Percentiles rank a stretch among this genome's conserved stretches.
Conservation (phyloP, 2,888 invertebrate species). For the Macrosoma leucophasiata region DNA sequence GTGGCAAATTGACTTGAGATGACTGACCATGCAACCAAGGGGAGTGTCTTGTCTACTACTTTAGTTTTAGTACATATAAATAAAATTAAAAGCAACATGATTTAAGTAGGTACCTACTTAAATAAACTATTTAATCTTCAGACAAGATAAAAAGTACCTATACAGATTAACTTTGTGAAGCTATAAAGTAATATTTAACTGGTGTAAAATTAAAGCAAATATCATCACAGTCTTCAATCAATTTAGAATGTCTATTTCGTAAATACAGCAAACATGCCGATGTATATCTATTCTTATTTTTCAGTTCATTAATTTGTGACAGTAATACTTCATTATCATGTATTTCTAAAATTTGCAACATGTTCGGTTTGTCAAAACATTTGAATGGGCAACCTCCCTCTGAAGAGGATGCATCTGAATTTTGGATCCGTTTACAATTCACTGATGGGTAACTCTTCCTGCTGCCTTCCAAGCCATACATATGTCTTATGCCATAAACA, state of each 20-base stretch:
- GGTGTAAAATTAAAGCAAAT: slow-evolving; percentile 55
- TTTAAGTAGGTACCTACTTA: no score
- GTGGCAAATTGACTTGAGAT: no score
- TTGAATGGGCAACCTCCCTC: slow-evolving; percentile 80
- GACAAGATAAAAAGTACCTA: not conserved
- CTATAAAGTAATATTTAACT: slow-evolving; percentile 44
- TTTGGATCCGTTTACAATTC: slow-evolving; percentile 76
- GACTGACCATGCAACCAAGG: no score
- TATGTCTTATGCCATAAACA: slow-evolving; percentile 80
- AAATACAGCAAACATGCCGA: slow-evolving; percentile 45
- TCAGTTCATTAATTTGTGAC: slow-evolving; percentile 46
- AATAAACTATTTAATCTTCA: no score
- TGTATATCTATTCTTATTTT: slow-evolving; percentile 38
- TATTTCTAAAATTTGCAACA: slow-evolving; percentile 46
- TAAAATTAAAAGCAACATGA: no score
- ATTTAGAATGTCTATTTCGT: slow-evolving; percentile 27
- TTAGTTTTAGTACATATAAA: no score
- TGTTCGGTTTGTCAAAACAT: slow-evolving; percentile 65
- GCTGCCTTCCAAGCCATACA: slow-evolving; percentile 84
- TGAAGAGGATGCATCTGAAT: slow-evolving; percentile 60
- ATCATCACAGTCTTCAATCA: slow-evolving; percentile 38
- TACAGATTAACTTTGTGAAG: not conserved
- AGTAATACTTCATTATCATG: slow-evolving; percentile 30
- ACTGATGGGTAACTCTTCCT: slow-evolving; percentile 77
- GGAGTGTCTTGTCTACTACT: no score